Conservation (phyloP, 2,113 vertebrate genomes). For the Sinocyclocheilus grahami region DNA sequence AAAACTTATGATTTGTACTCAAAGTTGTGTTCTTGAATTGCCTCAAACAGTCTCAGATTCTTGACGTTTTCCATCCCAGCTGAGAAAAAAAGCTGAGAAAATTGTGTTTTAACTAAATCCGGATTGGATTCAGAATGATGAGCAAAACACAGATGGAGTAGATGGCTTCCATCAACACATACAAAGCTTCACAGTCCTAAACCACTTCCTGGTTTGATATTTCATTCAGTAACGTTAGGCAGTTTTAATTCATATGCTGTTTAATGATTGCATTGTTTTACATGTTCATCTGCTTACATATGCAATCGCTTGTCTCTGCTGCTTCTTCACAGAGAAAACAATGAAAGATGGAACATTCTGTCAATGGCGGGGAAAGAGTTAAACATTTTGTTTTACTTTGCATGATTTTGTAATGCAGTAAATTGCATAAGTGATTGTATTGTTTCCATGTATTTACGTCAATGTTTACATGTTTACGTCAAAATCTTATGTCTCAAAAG, state of each 20-base stretch:
- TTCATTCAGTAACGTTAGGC: not conserved
- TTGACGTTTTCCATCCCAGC: too few species aligned
- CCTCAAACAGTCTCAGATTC: too few species aligned
- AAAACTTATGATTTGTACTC: too few species aligned
- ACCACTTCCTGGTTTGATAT: not conserved
- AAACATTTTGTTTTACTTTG: not conserved
- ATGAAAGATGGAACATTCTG: not conserved
- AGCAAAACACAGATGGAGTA: too few species aligned
- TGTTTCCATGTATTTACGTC: not conserved
- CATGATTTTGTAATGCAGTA: not conserved
- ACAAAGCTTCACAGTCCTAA: too few species aligned
- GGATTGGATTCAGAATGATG: too few species aligned
- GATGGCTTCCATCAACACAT: too few species aligned
- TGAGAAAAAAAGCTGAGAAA: too few species aligned
- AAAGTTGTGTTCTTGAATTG: too few species aligned
- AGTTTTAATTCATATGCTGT: not conserved
- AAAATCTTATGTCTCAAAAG: too few species aligned
- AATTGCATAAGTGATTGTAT: not conserved
- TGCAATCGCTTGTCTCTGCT: not conserved
- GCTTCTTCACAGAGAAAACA: not conserved
- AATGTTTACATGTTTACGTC: not conserved
- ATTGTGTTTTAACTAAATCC: too few species aligned
- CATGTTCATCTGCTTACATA: too few species aligned
- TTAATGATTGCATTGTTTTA: not conserved
- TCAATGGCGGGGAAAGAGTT: not conserved